Evolutionary conservation across 2,888 invertebrate species (phyloP).

Genomic region (Cosmopolites sordidus): DNA sequence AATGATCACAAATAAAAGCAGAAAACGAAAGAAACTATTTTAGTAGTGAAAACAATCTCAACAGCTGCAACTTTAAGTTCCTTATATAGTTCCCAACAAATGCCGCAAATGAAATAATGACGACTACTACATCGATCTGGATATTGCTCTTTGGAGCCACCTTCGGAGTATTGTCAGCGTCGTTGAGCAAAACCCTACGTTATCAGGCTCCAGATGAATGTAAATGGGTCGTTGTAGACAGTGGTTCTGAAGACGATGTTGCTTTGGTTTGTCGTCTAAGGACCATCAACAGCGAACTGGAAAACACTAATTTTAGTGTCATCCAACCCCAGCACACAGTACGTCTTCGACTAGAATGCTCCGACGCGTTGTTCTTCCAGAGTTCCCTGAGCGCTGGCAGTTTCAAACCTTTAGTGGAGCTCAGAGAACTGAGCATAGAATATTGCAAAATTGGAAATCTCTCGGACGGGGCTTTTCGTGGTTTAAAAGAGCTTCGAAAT

Average conservation of each 20-base stretch:
- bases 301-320: constrained; percentile 78
- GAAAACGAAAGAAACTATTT: neutral
- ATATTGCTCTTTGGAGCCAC: constrained; percentile 58
- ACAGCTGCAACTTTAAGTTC: neutral
- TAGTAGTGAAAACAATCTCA: too few species aligned
- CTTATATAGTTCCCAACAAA: neutral
- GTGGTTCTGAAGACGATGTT: constrained; percentile 59
- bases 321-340: constrained; percentile 80
- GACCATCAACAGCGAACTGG: constrained; percentile 76
- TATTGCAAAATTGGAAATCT: constrained; percentile 80
- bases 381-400: constrained; percentile 73
- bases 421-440: constrained; percentile 73
- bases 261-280: constrained; percentile 69
- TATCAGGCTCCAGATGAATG: constrained; percentile 80
- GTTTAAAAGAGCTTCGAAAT: constrained; percentile 71
- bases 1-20: neutral
- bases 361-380: constrained; percentile 75
- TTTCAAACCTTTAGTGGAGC: constrained; percentile 69
- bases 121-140: constrained; percentile 47
- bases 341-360: constrained; percentile 70
- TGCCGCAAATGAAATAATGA: neutral
- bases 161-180: constrained; percentile 58
- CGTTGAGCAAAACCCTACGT: constrained; percentile 58
- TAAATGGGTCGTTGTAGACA: constrained; percentile 70
- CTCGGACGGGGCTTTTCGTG: constrained; percentile 77